Evolutionary conservation across 2,113 vertebrate genomes (phyloP).

Genomic region (Diadophis punctatus): DNA sequence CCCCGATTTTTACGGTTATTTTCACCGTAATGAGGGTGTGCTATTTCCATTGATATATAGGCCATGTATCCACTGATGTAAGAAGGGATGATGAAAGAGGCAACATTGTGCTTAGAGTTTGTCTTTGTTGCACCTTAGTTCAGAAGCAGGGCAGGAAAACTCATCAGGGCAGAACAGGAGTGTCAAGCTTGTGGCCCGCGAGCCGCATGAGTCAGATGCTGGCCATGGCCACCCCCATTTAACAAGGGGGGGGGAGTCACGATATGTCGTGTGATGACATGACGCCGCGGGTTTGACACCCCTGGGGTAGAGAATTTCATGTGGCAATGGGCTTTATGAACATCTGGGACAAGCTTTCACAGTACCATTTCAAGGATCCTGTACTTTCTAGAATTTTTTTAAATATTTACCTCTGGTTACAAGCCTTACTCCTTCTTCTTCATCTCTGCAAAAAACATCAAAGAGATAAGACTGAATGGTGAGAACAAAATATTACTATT

Average conservation of each 20-base stretch:
- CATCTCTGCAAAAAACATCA: conserved; percentile 65
- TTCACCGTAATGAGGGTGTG: not conserved
- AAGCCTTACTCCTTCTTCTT: conserved; percentile 73
- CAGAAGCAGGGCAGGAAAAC: not conserved
- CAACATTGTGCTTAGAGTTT: not conserved
- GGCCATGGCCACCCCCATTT: no score
- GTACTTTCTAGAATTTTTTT: not conserved
- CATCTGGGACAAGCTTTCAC: not conserved
- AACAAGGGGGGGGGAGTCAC: no score
- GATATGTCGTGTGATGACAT: no score
- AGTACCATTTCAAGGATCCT: not conserved
- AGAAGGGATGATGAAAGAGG: not conserved
- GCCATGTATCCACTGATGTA: not conserved
- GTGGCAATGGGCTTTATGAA: not conserved
- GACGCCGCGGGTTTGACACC: no score
- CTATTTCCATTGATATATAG: not conserved
- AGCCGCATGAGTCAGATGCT: no score
- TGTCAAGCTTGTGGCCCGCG: no score
- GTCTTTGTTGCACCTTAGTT: not conserved
- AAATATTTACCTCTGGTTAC: conserved; percentile 73
- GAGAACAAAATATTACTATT: not conserved
- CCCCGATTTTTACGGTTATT: not conserved
- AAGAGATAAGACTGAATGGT: conserved; percentile 23
- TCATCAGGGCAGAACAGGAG: not conserved
- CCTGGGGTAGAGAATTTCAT: not conserved